Evolutionary conservation across 2,797 vertebrate genomes (phyloP).

Genomic region (Hippopotamyrus pictus): DNA sequence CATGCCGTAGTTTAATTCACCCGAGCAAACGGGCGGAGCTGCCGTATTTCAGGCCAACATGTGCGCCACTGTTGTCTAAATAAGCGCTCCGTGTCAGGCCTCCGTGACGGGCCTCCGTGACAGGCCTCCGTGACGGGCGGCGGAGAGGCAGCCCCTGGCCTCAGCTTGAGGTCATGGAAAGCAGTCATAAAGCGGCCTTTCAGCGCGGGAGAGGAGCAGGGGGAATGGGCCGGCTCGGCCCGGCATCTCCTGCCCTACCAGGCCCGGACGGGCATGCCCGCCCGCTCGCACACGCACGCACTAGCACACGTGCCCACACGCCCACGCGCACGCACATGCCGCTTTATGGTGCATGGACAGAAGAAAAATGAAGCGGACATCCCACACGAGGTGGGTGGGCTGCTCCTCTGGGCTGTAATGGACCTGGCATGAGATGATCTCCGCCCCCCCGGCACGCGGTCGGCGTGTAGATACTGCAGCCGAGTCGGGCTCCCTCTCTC

Average conservation of each 20-base stretch:
- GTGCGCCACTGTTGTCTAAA: constrained; percentile 74
- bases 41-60: constrained; percentile 68
- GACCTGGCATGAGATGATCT: constrained; percentile 41
- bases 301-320: background rate
- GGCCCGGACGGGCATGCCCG: background rate
- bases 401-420: constrained; percentile 50
- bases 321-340: constrained; percentile 28
- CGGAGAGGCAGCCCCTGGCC: constrained; percentile 50
- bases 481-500: background rate
- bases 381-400: constrained; percentile 67
- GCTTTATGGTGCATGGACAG: constrained; percentile 43
- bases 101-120: constrained; percentile 55
- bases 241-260: background rate
- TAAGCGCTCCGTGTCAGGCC: constrained; percentile 59
- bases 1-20: constrained; percentile 67
- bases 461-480: background rate
- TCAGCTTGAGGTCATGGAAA: constrained; percentile 68
- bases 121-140: constrained; percentile 54
- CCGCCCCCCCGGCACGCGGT: constrained; percentile 26
- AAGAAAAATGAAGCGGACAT: constrained; percentile 56
- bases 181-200: constrained; percentile 50
- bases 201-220: constrained; percentile 15
- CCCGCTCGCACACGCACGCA: background rate
- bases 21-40: constrained; percentile 55
- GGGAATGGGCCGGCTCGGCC: background rate